Evolutionary conservation across 2,888 invertebrate species (phyloP).

Genomic region (Dermolepida albohirtum): DNA sequence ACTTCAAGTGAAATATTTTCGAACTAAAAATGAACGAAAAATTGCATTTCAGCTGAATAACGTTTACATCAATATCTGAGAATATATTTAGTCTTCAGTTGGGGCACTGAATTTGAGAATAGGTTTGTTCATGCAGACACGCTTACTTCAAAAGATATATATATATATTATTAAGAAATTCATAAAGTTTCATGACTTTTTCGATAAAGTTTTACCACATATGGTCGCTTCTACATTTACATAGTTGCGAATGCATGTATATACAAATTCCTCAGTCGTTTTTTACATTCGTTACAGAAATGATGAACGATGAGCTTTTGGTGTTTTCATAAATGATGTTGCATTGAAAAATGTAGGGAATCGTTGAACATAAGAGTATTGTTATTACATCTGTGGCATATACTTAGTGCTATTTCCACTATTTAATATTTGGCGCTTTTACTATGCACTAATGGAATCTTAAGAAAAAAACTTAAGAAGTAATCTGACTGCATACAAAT

Average conservation of each 20-base stretch:
- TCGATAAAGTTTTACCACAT: constrained; percentile 7
- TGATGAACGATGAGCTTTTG: constrained; percentile 12
- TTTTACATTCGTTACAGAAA: constrained; percentile 12
- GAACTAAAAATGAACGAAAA: background rate
- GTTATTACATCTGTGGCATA: background rate
- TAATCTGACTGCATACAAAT: no score
- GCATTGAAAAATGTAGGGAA: constrained; percentile 30
- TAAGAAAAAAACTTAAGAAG: no score
- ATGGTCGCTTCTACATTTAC: background rate
- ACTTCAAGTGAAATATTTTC: no score
- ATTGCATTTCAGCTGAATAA: no score
- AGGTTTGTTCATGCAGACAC: constrained; percentile 4
- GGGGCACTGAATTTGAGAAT: background rate
- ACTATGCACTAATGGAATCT: no score
- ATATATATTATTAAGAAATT: constrained; percentile 33
- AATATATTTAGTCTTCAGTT: background rate
- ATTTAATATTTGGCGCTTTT: no score
- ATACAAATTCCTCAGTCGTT: background rate
- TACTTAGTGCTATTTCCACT: no score
- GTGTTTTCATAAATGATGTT: constrained; percentile 15
- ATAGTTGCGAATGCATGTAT: constrained; percentile 3
- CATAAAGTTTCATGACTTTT: constrained; percentile 22
- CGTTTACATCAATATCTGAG: no score
- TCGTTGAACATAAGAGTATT: background rate
- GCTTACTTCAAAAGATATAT: background rate